These are phyloP conservation scores for Aphelocoma californica DNA, from an alignment of 2,797 vertebrate genomes.

Conservation along the genomic window DNA sequence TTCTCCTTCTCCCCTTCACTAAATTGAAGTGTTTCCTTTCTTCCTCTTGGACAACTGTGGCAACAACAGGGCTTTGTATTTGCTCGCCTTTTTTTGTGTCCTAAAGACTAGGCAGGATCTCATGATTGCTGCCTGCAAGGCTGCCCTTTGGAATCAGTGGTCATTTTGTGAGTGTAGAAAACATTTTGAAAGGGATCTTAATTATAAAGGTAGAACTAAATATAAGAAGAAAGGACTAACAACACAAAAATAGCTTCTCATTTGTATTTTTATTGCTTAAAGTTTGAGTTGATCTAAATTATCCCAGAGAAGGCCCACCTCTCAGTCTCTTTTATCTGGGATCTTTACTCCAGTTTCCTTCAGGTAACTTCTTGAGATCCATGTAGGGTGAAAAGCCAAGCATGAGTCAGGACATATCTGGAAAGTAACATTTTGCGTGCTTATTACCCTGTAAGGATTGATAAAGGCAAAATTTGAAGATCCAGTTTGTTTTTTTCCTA, in stretches of 20 bases:
- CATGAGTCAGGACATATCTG: background rate
- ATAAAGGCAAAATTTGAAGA: background rate
- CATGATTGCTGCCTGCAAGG: background rate
- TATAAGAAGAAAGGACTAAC: background rate
- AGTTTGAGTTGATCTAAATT: background rate
- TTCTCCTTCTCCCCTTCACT: background rate
- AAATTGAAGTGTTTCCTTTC: background rate
- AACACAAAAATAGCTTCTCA: background rate
- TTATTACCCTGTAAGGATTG: background rate
- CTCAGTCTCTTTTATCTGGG: background rate
- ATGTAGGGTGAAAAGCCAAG: background rate
- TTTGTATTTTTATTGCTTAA: background rate
- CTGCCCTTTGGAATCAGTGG: background rate
- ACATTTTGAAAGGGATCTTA: background rate
- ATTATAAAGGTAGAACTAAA: background rate
- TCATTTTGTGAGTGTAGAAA: background rate
- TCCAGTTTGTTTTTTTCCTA: background rate
- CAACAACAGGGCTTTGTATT: background rate
- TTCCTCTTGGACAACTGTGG: background rate
- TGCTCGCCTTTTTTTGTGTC: background rate
- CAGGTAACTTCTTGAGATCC: background rate
- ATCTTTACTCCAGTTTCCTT: background rate
- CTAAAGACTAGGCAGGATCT: background rate
- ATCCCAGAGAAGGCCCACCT: background rate
- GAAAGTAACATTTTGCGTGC: background rate